Percentiles rank a stretch among this genome's conserved stretches.
Conservation (phyloP, 1,140 invertebrate genomes). For the Chionoecetes opilio region DNA sequence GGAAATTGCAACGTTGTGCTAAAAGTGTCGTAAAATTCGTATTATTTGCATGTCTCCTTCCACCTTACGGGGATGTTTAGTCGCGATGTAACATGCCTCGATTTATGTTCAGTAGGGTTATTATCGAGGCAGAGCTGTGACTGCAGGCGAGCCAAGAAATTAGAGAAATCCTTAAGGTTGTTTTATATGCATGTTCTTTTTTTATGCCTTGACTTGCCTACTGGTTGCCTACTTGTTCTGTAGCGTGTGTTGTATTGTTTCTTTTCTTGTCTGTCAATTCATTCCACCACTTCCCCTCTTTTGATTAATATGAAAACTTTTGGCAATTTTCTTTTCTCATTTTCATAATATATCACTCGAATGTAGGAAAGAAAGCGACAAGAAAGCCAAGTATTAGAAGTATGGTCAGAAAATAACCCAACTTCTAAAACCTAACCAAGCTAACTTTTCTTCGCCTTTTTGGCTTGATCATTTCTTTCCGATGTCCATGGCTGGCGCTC, state of each 20-base stretch:
- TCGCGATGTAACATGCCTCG: not conserved
- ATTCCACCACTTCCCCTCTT: too few relatives aligned
- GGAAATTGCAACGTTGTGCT: not conserved
- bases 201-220: not conserved
- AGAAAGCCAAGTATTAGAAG: too few relatives aligned
- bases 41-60: constrained; percentile 14
- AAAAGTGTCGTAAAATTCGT: constrained; percentile 30
- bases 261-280: too few relatives aligned
- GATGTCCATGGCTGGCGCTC: too few relatives aligned
- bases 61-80: not conserved
- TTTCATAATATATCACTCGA: too few relatives aligned
- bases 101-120: not conserved
- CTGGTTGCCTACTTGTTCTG: not conserved
- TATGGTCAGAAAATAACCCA: too few relatives aligned
- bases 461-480: too few relatives aligned
- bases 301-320: too few relatives aligned
- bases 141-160: not conserved
- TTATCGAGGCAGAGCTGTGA: not conserved
- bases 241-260: not conserved
- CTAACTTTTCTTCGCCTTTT: too few relatives aligned
- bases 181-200: not conserved
- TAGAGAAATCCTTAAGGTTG: not conserved
- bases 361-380: too few relatives aligned
- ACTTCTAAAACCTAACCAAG: too few relatives aligned
- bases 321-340: too few relatives aligned